Evolutionary conservation across 2,113 vertebrate genomes (phyloP), one percentile per base, ranked within the genome.

Genomic region (human (Homo sapiens)): DNA sequence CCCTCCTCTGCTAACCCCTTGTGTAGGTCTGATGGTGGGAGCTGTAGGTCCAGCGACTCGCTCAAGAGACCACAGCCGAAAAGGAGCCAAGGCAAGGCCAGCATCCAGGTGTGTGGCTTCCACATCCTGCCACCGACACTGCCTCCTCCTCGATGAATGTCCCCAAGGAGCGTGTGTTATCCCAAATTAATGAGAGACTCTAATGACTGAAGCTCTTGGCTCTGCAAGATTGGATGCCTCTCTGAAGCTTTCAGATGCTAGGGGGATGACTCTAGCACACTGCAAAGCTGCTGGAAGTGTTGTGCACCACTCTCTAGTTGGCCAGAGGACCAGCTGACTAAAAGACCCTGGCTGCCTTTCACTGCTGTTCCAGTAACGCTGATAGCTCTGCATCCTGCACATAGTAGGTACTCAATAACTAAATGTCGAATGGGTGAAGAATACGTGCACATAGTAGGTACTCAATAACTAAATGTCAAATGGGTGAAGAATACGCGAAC

Each of bases 321-420:
- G 50, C 20, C 16, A 6, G 38, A 68, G 48, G 68, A 32, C 32
- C 1, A 10, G n/a, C 43, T 43, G 57, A 45, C 70, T 5, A 30
- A 66, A 20, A 59, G n/a, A 52, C 25, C 0, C 0, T 0, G 78
- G 0, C 79, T 27, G 0, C 3, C n/a, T 90, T 66, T 35, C 45
- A 25, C 4, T 12, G 66, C 13, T 25, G 0, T 14, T 4, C 32
- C 4, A 22, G 48, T 50, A 35, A 50, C 38, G 27, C 22, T 61
- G 13, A 12, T 4, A 6, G 48, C 73, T 83, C 13, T 22, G 57
- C 5, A 50, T 27, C 40, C 70, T 64, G 25, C 55, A 38, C 6
- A 14, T 4, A 32, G 70, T 38, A 52, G 64, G 25, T 25, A 0
- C 30, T 68, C 75, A 82, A 30, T 6, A 17, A 17, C 1, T 61